Conservation (phyloP, 2,797 vertebrate species). For the Alca torda region DNA sequence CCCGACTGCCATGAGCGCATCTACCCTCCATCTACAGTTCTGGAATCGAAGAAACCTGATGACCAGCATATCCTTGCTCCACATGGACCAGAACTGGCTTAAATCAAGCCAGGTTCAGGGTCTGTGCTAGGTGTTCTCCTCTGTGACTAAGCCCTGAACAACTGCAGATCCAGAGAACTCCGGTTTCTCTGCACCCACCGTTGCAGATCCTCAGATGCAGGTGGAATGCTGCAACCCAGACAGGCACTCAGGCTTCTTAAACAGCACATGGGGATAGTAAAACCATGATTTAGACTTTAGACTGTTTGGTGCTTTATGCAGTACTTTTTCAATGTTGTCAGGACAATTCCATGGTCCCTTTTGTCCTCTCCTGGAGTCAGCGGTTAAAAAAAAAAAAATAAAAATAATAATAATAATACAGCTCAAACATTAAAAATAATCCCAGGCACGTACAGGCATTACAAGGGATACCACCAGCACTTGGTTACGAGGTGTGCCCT, state of each 20-base stretch:
- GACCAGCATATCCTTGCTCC: not conserved
- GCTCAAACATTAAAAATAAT: not conserved
- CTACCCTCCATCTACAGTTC: not conserved
- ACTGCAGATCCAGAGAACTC: not conserved
- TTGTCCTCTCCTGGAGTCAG: not conserved
- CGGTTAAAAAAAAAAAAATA: not conserved
- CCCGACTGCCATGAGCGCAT: accelerated
- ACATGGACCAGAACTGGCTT: not conserved
- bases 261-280: accelerated
- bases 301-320: not conserved
- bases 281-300: not conserved
- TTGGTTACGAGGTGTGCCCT: accelerated
- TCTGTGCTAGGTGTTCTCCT: not conserved
- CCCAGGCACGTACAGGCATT: accelerated
- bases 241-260: not conserved
- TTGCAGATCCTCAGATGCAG: not conserved
- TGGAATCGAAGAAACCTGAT: not conserved
- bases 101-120: not conserved
- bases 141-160: not conserved
- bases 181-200: not conserved
- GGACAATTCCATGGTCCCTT: not conserved
- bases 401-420: not conserved
- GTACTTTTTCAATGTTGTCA: not conserved
- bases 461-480: not conserved
- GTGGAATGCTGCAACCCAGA: not conserved